Percentiles rank a stretch among this genome's conserved stretches.
These are phyloP conservation scores for Gryllus longicercus DNA, from an alignment of 2,888 invertebrate species.

Conservation along the genomic window DNA sequence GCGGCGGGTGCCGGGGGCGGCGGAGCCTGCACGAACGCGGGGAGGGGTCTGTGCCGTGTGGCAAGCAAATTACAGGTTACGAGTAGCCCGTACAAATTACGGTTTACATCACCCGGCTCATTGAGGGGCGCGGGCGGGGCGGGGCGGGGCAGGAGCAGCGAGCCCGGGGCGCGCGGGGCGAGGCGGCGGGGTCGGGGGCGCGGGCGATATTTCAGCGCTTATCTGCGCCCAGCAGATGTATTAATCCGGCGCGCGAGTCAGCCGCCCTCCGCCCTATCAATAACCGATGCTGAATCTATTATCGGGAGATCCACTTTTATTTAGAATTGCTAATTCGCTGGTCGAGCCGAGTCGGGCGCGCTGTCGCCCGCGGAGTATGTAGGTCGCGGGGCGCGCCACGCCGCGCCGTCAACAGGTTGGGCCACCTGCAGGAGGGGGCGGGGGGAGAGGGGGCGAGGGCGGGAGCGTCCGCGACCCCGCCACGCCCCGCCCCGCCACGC, in stretches of 20 bases:
- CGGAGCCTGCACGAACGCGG: neutral
- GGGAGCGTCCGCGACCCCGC: too few species aligned
- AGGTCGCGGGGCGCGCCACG: neutral
- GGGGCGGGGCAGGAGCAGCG: neutral
- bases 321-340: conserved; percentile 2
- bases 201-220: conserved; percentile 10
- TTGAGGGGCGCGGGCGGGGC: conserved; percentile 8
- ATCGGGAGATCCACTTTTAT: conserved; percentile 17
- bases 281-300: conserved; percentile 17
- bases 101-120: conserved; percentile 4
- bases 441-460: too few species aligned
- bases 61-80: conserved; percentile 17
- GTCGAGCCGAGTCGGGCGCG: neutral
- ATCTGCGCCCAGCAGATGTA: conserved; percentile 9
- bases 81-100: conserved; percentile 17
- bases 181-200: neutral
- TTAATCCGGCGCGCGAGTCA: neutral
- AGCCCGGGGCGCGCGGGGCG: neutral
- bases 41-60: conserved; percentile 1
- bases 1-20: conserved; percentile 1
- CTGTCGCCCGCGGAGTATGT: conserved; percentile 17
- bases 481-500: too few species aligned
- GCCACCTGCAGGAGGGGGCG: neutral
- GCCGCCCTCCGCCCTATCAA: neutral
- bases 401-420: conserved; percentile 1